phyloP scores from a whole-genome alignment of 2,888 invertebrate species.

The Mythimna albipuncta region DNA sequence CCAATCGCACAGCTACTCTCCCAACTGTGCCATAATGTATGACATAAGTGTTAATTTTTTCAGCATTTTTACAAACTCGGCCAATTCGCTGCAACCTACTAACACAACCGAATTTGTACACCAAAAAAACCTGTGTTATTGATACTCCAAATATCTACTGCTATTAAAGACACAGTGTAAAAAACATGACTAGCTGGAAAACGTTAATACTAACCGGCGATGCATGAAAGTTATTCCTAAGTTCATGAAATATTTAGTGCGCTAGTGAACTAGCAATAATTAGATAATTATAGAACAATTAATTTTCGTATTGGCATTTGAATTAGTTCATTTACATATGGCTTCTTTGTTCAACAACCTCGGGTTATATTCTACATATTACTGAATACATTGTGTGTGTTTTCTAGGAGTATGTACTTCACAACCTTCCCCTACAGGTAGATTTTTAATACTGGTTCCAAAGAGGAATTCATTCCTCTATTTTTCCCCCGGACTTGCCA shows the following conservation, averaged over 20 bases:
- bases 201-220: slow-evolving; percentile 24
- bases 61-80: not conserved
- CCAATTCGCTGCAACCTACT: slow-evolving; percentile 12
- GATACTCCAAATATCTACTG: slow-evolving; percentile 10
- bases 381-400: not conserved
- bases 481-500: no score
- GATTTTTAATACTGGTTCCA: not conserved
- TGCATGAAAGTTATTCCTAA: slow-evolving; percentile 58
- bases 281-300: slow-evolving; percentile 56
- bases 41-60: slow-evolving; percentile 1
- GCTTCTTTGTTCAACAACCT: slow-evolving; percentile 52
- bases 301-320: slow-evolving; percentile 50
- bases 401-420: not conserved
- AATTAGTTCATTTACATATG: slow-evolving; percentile 49
- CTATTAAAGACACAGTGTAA: slow-evolving; percentile 19
- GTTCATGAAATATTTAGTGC: slow-evolving; percentile 59
- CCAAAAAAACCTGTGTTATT: slow-evolving; percentile 17
- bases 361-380: slow-evolving; percentile 14
- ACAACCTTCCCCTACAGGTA: not conserved
- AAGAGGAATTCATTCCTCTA: not conserved
- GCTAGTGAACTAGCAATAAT: slow-evolving; percentile 50
- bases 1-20: no score
- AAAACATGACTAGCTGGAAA: slow-evolving; percentile 38
- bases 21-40: not conserved
- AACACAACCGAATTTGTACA: not conserved